These are phyloP conservation scores for Hydrophis major DNA, from an alignment of 2,797 vertebrate species.

Conservation along the genomic window DNA sequence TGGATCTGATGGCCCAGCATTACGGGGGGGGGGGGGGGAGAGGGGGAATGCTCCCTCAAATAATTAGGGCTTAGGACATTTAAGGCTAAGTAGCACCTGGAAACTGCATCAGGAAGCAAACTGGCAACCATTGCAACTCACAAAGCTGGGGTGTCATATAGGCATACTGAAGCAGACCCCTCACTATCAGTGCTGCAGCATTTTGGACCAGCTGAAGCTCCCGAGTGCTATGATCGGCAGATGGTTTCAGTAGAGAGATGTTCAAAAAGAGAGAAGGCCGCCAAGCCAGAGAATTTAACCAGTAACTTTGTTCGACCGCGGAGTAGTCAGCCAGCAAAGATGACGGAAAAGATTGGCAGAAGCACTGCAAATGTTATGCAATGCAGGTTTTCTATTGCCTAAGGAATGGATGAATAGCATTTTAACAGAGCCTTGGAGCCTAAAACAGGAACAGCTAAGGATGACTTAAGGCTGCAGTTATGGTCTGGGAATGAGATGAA, in stretches of 20 bases:
- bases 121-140: neutral
- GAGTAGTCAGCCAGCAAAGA: neutral
- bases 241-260: neutral
- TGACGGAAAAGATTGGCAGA: fast-evolving
- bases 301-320: neutral
- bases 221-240: neutral
- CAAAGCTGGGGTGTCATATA: neutral
- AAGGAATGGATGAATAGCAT: neutral
- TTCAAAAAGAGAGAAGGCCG: neutral
- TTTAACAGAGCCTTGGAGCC: neutral
- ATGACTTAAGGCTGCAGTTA: neutral
- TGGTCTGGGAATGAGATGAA: neutral
- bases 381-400: neutral
- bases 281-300: neutral
- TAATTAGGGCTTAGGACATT: neutral
- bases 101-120: neutral
- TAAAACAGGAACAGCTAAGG: neutral
- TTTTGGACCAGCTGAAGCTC: neutral
- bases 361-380: neutral
- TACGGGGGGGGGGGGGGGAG: neutral
- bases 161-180: neutral
- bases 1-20: neutral
- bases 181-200: neutral
- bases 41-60: neutral
- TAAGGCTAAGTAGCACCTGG: neutral